Evolutionary conservation across 2,888 invertebrate genomes (phyloP).

Genomic region (Cantharis lateralis): DNA sequence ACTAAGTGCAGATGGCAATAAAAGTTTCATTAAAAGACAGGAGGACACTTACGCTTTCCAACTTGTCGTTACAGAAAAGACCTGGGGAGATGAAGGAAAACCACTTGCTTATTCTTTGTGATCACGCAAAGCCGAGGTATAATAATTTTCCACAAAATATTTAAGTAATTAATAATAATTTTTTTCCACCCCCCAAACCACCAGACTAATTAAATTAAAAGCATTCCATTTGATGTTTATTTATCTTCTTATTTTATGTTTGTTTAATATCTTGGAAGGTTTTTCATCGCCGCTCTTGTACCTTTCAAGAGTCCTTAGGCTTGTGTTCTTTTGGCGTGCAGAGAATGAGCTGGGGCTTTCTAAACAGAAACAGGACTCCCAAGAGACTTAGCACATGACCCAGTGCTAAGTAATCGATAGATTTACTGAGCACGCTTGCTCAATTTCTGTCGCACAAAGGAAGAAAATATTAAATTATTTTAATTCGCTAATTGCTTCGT

Average conservation of each 20-base stretch:
- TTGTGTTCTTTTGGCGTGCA: constrained; percentile 47
- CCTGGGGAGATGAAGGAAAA: not conserved
- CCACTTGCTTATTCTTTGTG: not conserved
- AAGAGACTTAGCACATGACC: constrained; percentile 47
- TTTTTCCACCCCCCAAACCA: not conserved
- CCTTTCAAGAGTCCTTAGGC: constrained; percentile 40
- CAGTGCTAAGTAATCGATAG: constrained; percentile 48
- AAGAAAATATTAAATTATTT: not conserved
- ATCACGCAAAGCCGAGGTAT: not conserved
- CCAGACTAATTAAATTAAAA: constrained; percentile 21
- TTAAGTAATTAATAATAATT: not conserved
- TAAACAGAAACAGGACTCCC: constrained; percentile 50
- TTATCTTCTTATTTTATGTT: not conserved
- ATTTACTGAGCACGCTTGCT: constrained; percentile 23
- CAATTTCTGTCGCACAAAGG: not conserved
- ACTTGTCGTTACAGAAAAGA: not conserved
- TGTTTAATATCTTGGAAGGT: not conserved
- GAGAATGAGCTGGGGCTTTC: constrained; percentile 42
- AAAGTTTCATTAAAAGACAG: not conserved
- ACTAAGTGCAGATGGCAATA: not conserved
- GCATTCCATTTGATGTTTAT: constrained; percentile 3
- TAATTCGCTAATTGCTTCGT: not conserved
- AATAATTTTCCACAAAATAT: not conserved
- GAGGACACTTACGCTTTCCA: not conserved
- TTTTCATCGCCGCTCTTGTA: constrained; percentile 23